A percentile compares a stretch with the other conserved stretches of the same genome.
phyloP scores from a whole-genome alignment of 2,797 vertebrate genomes.

The Periophthalmus magnuspinnatus region DNA sequence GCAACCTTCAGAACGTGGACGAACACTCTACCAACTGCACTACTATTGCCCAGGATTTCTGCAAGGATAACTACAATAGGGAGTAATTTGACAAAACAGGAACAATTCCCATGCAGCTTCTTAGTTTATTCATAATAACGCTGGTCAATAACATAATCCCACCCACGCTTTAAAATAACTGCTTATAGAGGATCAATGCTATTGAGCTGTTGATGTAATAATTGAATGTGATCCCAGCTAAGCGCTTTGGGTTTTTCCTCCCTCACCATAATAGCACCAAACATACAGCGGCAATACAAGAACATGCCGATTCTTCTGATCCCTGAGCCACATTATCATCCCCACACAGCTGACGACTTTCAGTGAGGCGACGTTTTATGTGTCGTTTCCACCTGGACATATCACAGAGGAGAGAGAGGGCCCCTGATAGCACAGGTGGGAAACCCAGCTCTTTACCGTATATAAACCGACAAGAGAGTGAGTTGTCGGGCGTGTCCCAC shows the following conservation, averaged over 20 bases:
- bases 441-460: constrained; percentile 42
- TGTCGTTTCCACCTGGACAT: constrained; percentile 48
- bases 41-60: neutral
- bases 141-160: constrained; percentile 28
- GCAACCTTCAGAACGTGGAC: too few species aligned
- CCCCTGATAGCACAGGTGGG: constrained; percentile 51
- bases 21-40: too few species aligned
- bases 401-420: constrained; percentile 33
- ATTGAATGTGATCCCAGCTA: constrained; percentile 54
- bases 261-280: constrained; percentile 26
- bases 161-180: constrained; percentile 39
- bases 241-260: constrained; percentile 38
- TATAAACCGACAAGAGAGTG: constrained; percentile 59
- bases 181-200: constrained; percentile 26
- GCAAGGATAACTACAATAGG: neutral
- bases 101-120: constrained; percentile 14
- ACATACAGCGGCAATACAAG: constrained; percentile 55
- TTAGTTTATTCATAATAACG: constrained; percentile 25
- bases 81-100: constrained; percentile 11
- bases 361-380: constrained; percentile 47
- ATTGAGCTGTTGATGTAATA: constrained; percentile 57
- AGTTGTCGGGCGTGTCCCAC: constrained; percentile 56
- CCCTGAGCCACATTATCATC: constrained; percentile 58
- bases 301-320: constrained; percentile 58
- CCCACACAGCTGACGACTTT: constrained; percentile 58